Conservation (phyloP, 2,113 vertebrate genomes). For the Cynocephalus volans region DNA sequence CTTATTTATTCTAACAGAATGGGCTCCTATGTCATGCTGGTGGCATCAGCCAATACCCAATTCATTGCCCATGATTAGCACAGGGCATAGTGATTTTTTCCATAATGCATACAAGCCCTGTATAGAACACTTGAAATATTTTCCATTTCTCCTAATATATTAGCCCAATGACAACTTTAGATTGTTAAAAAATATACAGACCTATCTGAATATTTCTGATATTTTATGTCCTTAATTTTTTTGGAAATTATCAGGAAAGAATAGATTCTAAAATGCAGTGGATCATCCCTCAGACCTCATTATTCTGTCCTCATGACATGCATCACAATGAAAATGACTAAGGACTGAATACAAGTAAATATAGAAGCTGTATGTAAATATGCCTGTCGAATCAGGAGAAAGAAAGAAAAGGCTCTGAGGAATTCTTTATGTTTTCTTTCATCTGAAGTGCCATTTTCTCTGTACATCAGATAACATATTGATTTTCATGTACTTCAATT, state of each 20-base stretch:
- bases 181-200: background rate
- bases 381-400: conserved; percentile 17
- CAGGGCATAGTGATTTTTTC: background rate
- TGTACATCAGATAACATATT: conserved; percentile 74
- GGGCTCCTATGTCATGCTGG: background rate
- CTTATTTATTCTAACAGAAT: background rate
- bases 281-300: conserved; percentile 77
- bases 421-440: conserved; percentile 64
- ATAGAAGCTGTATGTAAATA: conserved; percentile 79
- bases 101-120: background rate
- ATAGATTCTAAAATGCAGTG: conserved; percentile 76
- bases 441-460: conserved; percentile 80
- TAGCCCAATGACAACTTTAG: background rate
- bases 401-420: conserved; percentile 72
- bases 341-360: conserved; percentile 83
- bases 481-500: conserved; percentile 79
- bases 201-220: conserved; percentile 47
- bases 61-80: conserved; percentile 13
- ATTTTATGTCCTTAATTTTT: conserved; percentile 68
- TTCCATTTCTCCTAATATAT: background rate
- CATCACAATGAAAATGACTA: conserved; percentile 84
- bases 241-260: conserved; percentile 73
- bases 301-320: conserved; percentile 61
- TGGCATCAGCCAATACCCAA: background rate
- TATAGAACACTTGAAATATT: background rate